phyloP scores from a whole-genome alignment of 2,113 vertebrate genomes.

The Brachirus orientalis region DNA sequence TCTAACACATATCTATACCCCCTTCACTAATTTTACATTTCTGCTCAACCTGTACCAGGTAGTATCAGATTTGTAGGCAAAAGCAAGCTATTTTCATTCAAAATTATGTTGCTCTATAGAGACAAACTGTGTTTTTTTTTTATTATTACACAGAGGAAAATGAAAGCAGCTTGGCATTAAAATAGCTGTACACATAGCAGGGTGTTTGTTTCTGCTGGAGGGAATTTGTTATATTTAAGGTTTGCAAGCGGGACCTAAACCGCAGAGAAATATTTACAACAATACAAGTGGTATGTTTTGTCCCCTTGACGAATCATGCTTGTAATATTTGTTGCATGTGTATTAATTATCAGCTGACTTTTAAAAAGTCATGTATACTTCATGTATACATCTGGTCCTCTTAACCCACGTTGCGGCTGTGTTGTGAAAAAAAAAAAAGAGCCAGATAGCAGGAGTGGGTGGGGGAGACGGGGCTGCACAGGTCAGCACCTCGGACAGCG shows the following conservation, averaged over 20 bases:
- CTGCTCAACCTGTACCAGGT: slow-evolving; percentile 5
- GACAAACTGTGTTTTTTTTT: too few relatives aligned
- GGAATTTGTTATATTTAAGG: background rate
- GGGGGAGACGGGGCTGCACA: slow-evolving; percentile 32
- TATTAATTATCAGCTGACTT: slow-evolving; percentile 13
- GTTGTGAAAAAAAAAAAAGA: slow-evolving; percentile 27
- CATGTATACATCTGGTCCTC: slow-evolving; percentile 17
- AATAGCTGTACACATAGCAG: slow-evolving; percentile 10
- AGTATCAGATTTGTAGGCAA: background rate
- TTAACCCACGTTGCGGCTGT: slow-evolving; percentile 46
- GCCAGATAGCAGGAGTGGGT: slow-evolving; percentile 11
- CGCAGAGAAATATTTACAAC: slow-evolving; percentile 18
- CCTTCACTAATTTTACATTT: too few relatives aligned
- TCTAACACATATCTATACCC: too few relatives aligned
- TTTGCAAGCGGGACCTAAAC: background rate
- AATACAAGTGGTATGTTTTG: background rate
- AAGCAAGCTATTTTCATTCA: slow-evolving; percentile 1
- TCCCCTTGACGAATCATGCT: slow-evolving; percentile 4
- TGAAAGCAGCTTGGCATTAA: too few relatives aligned
- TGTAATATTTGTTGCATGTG: slow-evolving; percentile 27
- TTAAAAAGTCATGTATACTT: background rate
- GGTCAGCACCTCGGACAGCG: slow-evolving; percentile 89
- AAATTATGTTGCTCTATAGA: background rate
- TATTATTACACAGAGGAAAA: background rate
- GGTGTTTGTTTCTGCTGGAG: background rate